Conservation (phyloP, 2,888 invertebrate species). For the Cryptus viduatorius region DNA sequence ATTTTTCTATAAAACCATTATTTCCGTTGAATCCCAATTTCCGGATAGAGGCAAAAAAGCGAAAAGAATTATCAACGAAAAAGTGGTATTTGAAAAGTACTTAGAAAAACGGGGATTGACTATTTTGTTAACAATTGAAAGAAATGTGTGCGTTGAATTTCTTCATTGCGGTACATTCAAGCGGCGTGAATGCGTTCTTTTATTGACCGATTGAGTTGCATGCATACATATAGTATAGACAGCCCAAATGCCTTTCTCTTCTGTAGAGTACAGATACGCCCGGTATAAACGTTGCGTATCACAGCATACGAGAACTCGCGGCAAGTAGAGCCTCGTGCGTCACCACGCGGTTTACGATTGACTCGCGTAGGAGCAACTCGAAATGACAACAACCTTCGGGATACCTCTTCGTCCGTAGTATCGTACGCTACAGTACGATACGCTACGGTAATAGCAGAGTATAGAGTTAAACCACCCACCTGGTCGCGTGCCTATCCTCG, state of each 20-base stretch:
- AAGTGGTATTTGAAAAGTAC: too few relatives aligned
- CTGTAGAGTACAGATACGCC: neutral
- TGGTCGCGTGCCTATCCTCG: constrained; percentile 53
- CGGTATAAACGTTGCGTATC: neutral
- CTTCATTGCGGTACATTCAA: neutral
- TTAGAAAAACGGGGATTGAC: too few relatives aligned
- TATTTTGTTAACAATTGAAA: too few relatives aligned
- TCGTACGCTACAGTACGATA: constrained; percentile 1
- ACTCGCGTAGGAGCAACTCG: neutral
- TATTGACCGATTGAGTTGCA: constrained; percentile 33
- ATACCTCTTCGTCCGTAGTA: constrained; percentile 5
- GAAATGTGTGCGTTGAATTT: too few relatives aligned
- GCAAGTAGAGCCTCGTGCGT: constrained; percentile 19
- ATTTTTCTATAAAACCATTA: too few relatives aligned
- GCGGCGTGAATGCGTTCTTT: neutral
- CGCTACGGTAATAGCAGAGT: constrained; percentile 11
- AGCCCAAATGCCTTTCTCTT: constrained; percentile 39
- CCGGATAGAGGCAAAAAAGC: too few relatives aligned
- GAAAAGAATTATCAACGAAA: too few relatives aligned
- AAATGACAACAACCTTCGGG: constrained; percentile 41
- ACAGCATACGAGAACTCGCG: neutral
- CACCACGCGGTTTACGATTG: constrained; percentile 37
- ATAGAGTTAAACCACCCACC: constrained; percentile 57
- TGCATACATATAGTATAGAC: neutral
- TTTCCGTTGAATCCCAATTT: too few relatives aligned